Evolutionary conservation across 2,888 invertebrate species (phyloP), one percentile per base, ranked within the genome.

Genomic region (Leucophenga maculata): DNA sequence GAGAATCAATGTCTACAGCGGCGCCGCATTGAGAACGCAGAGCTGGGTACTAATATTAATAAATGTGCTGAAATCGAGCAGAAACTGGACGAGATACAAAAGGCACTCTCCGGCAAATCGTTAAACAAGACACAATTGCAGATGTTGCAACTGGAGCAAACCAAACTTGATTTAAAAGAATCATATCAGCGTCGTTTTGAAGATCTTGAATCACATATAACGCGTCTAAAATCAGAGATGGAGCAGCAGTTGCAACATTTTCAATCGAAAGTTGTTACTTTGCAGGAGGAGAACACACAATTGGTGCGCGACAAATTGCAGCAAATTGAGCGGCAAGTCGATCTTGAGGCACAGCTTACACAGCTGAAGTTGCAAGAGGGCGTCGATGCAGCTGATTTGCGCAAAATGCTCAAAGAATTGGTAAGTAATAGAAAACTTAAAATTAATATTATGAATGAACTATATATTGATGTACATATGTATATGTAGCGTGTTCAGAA

Each of bases 341-440:
- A 78, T 14, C 76, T 88, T 73, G 83, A 86, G 46, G 71, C 75
- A 3, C 78, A 86, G 73, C 74, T 85, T 0, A n/a, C 44, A 0
- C 14, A 70, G 18, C 48, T 79, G 11, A 65, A 67, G 1, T 57
- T 55, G 3, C 70, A 73, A 31, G 54, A 72, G 18, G 57, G 50
- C 0, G 0, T 68, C 14, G 68, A 52, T 20, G 68, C 93, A 0
- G 91, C 91, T 75, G 92, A 93, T 74, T 91, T 93, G 0, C 92
- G 0, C 91, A 90, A 66, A 88, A 1, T 94, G 4, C 88, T 94
- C 65, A 91, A 91, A 70, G 93, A 94, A 85, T 84, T 94, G 84
- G 91, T 92, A 85, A 89, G 83, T 67, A 20, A 9, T 6, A 3
- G 1, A 6, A 8, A 39, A 1, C 3, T 39, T 39, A 26, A 3